Conservation (phyloP, 2,888 invertebrate genomes). For the Cephalotes varians region DNA sequence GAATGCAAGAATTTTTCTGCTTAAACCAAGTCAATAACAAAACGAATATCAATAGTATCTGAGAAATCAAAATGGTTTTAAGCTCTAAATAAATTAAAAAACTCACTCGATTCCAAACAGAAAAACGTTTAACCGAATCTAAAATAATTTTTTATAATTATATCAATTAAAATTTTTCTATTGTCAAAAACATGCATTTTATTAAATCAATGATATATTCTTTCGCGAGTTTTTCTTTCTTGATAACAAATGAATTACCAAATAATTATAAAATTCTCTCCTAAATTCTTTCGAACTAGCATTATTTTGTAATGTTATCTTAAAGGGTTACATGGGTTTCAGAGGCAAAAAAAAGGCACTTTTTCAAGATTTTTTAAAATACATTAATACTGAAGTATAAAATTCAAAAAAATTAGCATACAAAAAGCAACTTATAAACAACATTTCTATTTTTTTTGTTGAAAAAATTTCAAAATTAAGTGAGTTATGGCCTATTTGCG, state of each 20-base stretch:
- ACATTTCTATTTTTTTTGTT: too few species aligned
- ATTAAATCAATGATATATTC: neutral
- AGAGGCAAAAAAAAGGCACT: too few species aligned
- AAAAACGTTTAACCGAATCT: neutral
- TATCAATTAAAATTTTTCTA: conserved; percentile 10
- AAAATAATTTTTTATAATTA: neutral
- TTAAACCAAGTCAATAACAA: neutral
- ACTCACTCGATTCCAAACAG: neutral
- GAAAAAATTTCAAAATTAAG: too few species aligned
- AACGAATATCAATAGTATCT: neutral
- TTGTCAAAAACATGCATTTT: neutral
- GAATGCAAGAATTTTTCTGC: neutral
- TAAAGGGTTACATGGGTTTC: too few species aligned
- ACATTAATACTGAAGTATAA: too few species aligned
- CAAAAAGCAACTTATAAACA: too few species aligned
- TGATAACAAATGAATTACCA: neutral
- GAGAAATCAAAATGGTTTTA: neutral
- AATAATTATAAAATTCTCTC: neutral
- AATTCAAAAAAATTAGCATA: too few species aligned
- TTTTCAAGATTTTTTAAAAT: too few species aligned
- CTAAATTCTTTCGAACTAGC: neutral
- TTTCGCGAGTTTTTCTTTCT: neutral
- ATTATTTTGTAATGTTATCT: neutral
- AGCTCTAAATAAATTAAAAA: neutral
- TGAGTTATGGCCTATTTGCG: too few species aligned